These are phyloP conservation scores for Callipepla californica DNA, from an alignment of 2,113 vertebrate species.

Conservation along the genomic window DNA sequence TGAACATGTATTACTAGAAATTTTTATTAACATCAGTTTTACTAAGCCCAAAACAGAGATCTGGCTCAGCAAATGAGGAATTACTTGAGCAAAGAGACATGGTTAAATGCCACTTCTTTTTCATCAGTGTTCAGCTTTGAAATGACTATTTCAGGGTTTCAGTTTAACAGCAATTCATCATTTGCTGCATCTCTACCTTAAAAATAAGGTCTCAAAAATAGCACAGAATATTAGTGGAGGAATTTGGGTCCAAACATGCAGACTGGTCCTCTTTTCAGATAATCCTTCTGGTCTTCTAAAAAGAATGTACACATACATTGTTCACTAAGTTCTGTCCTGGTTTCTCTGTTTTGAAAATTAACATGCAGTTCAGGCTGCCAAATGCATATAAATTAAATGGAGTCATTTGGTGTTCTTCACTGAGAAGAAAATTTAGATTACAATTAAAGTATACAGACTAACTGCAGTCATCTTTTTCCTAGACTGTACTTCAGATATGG, in stretches of 20 bases:
- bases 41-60: neutral
- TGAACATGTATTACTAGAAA: neutral
- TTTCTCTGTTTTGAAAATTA: constrained; percentile 24
- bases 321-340: neutral
- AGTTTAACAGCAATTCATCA: neutral
- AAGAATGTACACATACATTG: neutral
- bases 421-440: neutral
- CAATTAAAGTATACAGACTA: neutral
- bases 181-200: neutral
- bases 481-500: neutral
- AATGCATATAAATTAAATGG: neutral
- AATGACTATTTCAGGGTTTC: neutral
- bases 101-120: neutral
- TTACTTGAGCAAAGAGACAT: neutral
- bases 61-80: neutral
- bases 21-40: neutral
- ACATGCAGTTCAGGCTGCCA: neutral
- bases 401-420: neutral
- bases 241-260: neutral
- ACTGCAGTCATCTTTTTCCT: constrained; percentile 16
- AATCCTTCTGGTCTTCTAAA: neutral
- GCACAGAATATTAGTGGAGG: neutral
- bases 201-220: neutral
- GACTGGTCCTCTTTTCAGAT: neutral
- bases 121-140: neutral